Evolutionary conservation across 2,888 invertebrate species (phyloP).

Genomic region (Galeopsomyia nigrocyanea): DNA sequence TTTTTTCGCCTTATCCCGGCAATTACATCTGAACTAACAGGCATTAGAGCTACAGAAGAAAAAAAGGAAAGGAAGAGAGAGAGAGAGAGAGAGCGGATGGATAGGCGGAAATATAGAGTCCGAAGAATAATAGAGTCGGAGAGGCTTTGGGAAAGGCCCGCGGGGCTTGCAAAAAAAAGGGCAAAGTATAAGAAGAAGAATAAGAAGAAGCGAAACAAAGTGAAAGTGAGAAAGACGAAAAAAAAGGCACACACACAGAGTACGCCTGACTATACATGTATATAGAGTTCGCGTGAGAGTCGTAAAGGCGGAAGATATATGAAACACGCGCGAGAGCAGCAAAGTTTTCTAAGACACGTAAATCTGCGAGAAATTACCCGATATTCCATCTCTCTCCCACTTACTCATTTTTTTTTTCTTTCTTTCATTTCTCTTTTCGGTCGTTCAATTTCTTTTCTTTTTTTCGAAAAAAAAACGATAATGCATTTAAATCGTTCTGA

Average conservation of each 20-base stretch:
- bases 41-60: not conserved
- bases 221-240: not conserved
- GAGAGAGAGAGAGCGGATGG: conserved; percentile 11
- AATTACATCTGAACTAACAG: too few relatives aligned
- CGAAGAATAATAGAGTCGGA: conserved; percentile 31
- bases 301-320: conserved; percentile 41
- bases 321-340: conserved; percentile 42
- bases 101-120: conserved; percentile 35
- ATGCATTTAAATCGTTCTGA: too few relatives aligned
- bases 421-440: not conserved
- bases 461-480: too few relatives aligned
- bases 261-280: not conserved
- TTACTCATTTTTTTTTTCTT: conserved; percentile 30
- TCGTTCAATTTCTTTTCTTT: conserved; percentile 10
- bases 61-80: conserved; percentile 7
- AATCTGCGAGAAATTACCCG: conserved; percentile 50
- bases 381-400: conserved; percentile 39
- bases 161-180: not conserved
- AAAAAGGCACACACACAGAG: not conserved
- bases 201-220: conserved; percentile 22
- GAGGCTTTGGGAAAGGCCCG: not conserved
- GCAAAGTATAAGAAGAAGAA: conserved; percentile 1
- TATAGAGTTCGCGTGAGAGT: conserved; percentile 28
- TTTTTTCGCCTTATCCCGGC: too few relatives aligned
- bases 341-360: conserved; percentile 50